phyloP scores from a whole-genome alignment of 2,113 vertebrate genomes.

The Lanius collurio region DNA sequence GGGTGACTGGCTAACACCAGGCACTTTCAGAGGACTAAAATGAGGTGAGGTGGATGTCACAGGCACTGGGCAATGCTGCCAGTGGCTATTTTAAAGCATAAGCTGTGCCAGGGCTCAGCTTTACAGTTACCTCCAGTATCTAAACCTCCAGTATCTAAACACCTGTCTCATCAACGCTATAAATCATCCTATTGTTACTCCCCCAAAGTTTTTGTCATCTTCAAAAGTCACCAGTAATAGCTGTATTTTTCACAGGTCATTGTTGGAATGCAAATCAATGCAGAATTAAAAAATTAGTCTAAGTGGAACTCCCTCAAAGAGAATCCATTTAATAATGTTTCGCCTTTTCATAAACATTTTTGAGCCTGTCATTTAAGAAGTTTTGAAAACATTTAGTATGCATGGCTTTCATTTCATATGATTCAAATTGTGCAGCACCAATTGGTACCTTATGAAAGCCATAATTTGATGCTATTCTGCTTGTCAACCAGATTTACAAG shows the following conservation, averaged over 20 bases:
- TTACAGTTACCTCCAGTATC: neutral
- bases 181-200: neutral
- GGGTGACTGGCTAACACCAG: neutral
- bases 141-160: accelerated
- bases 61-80: neutral
- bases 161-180: neutral
- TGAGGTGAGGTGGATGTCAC: neutral
- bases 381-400: neutral
- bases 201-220: neutral
- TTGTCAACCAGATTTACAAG: slow-evolving; percentile 33
- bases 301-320: neutral
- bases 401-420: neutral
- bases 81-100: neutral
- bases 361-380: neutral
- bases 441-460: neutral
- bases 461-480: neutral
- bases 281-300: neutral
- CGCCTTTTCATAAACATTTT: neutral
- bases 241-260: neutral
- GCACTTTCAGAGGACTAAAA: neutral
- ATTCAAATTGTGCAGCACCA: neutral
- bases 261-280: neutral
- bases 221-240: neutral
- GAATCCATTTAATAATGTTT: neutral
- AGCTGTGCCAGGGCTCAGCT: neutral